These are phyloP conservation scores for Stramonita haemastoma DNA, from an alignment of 2,888 invertebrate genomes.

Conservation along the genomic window DNA sequence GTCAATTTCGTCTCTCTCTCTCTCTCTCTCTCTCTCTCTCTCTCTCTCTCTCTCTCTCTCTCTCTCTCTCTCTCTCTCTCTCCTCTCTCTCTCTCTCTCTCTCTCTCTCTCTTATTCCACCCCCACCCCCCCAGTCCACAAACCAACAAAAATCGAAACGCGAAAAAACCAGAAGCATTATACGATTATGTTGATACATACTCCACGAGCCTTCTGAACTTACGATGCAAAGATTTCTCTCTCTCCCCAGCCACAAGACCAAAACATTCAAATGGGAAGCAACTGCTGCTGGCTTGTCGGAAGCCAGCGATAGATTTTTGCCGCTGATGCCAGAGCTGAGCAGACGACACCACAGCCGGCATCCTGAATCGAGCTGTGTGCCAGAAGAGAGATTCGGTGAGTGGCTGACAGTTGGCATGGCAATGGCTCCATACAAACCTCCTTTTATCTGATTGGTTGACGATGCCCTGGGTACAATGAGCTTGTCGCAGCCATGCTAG, in stretches of 20 bases:
- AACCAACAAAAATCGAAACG: neutral
- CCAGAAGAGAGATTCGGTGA: slow-evolving; percentile 22
- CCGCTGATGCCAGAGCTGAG: neutral
- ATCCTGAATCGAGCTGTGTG: neutral
- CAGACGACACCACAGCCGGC: neutral
- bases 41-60: too few species aligned
- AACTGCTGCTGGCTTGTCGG: slow-evolving; percentile 22
- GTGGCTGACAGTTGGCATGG: slow-evolving; percentile 49
- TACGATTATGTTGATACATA: neutral
- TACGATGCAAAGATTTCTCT: neutral
- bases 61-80: too few species aligned
- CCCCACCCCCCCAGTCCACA: neutral
- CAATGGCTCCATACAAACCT: slow-evolving; percentile 46
- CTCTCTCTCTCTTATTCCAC: neutral
- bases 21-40: too few species aligned
- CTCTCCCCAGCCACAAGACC: neutral
- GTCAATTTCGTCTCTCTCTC: too few species aligned
- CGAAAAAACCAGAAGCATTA: neutral
- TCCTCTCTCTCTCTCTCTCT: neutral
- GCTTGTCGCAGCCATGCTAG: slow-evolving; percentile 28
- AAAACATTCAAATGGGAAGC: slow-evolving; percentile 11
- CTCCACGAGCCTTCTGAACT: neutral
- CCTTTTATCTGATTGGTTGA: slow-evolving; percentile 48
- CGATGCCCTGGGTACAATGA: slow-evolving; percentile 44
- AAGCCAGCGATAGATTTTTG: slow-evolving; percentile 15